A percentile compares a stretch with the other conserved stretches of the same genome.
Conservation (phyloP, 1,140 invertebrate genomes). For the Trichoplusia ni region DNA sequence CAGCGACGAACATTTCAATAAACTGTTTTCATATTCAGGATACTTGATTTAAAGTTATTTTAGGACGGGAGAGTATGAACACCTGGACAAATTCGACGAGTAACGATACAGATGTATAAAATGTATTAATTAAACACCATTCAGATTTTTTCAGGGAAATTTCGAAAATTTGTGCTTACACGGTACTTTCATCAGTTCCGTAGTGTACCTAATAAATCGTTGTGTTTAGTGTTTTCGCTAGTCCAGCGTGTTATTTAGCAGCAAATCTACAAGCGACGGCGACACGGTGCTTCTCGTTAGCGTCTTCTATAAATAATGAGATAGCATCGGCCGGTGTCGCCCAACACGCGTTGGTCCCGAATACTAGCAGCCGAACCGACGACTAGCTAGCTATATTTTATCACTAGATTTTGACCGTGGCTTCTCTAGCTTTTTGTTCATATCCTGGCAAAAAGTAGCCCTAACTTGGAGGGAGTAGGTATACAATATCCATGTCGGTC, state of each 20-base stretch:
- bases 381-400: background rate
- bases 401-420: background rate
- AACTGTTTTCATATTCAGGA: too few relatives aligned
- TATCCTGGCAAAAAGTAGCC: too few relatives aligned
- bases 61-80: too few relatives aligned
- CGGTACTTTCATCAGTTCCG: constrained; percentile 18
- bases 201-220: constrained; percentile 46
- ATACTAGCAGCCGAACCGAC: background rate
- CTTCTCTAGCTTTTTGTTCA: too few relatives aligned
- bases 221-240: constrained; percentile 54
- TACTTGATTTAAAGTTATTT: too few relatives aligned
- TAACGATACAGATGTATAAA: too few relatives aligned
- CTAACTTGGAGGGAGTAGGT: too few relatives aligned
- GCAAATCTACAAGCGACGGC: constrained; percentile 46
- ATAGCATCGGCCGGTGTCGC: constrained; percentile 51
- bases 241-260: constrained; percentile 48
- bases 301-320: constrained; percentile 67
- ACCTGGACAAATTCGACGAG: too few relatives aligned
- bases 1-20: too few relatives aligned
- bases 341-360: constrained; percentile 37
- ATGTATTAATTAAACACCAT: too few relatives aligned
- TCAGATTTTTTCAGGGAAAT: constrained; percentile 39
- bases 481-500: too few relatives aligned
- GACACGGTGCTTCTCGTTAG: constrained; percentile 63
- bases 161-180: constrained; percentile 26